A percentile compares a stretch with the other conserved stretches of the same genome.
These are phyloP conservation scores for Sipha flava DNA, from an alignment of 1,140 invertebrate genomes.

Conservation along the genomic window DNA sequence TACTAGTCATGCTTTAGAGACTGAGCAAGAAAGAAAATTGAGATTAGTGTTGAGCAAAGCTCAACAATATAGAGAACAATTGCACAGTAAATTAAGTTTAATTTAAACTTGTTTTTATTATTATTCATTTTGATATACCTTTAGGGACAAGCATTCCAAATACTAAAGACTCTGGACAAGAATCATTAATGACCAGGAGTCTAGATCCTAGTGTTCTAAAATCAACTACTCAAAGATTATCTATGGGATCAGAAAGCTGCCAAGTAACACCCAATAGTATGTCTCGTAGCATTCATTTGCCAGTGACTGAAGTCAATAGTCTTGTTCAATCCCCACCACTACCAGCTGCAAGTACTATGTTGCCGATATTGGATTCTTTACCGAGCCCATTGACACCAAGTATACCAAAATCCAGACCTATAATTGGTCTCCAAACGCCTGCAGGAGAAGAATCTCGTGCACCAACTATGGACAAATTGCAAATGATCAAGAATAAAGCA, in stretches of 20 bases:
- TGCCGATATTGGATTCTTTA: conserved; percentile 73
- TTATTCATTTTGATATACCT: not conserved
- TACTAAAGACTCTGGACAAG: not conserved
- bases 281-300: conserved; percentile 20
- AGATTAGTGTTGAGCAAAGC: conserved; percentile 77
- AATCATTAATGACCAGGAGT: conserved; percentile 52
- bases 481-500: conserved; percentile 31
- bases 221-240: conserved; percentile 14
- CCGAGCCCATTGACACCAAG: conserved; percentile 51
- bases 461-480: conserved; percentile 28
- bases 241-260: conserved; percentile 5
- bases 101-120: not conserved
- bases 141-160: not conserved
- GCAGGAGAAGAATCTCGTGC: not conserved
- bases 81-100: conserved; percentile 40
- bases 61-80: conserved; percentile 75
- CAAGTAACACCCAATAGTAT: conserved; percentile 22
- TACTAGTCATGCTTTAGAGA: conserved; percentile 59
- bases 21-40: conserved; percentile 76
- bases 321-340: conserved; percentile 46
- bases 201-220: conserved; percentile 49
- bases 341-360: conserved; percentile 70
- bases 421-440: conserved; percentile 12
- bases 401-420: conserved; percentile 5
- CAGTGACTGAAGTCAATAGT: not conserved